These are phyloP conservation scores for Oreochromis niloticus DNA, from an alignment of 2,113 vertebrate species.

Conservation along the genomic window DNA sequence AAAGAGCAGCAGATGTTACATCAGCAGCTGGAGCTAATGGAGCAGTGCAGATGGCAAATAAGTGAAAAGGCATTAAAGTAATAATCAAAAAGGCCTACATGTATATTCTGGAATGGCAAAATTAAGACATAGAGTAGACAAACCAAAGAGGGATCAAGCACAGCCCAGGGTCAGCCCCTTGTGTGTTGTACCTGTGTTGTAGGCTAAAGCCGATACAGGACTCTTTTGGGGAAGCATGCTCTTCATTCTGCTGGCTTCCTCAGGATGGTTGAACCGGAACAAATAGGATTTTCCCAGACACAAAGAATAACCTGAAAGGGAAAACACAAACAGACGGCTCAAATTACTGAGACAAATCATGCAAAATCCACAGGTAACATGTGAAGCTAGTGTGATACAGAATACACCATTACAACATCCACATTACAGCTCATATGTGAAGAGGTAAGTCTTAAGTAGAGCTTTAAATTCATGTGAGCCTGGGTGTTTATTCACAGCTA, in stretches of 20 bases:
- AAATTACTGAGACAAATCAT: neutral
- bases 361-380: neutral
- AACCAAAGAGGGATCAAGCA: neutral
- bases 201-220: slow-evolving; percentile 69
- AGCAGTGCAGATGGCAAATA: neutral
- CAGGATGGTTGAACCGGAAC: slow-evolving; percentile 79
- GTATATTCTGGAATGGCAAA: neutral
- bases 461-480: neutral
- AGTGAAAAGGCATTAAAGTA: neutral
- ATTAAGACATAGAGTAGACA: neutral
- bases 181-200: slow-evolving; percentile 68
- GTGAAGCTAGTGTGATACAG: neutral
- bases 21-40: neutral
- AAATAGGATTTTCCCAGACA: slow-evolving; percentile 78
- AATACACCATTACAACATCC: neutral
- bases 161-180: neutral
- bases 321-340: neutral
- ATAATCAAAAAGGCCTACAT: neutral
- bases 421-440: neutral
- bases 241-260: slow-evolving; percentile 77
- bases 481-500: slow-evolving; percentile 24
- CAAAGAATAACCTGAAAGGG: slow-evolving; percentile 71
- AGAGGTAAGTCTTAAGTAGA: neutral
- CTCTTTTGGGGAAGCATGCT: slow-evolving; percentile 77
- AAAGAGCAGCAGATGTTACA: neutral